A percentile compares a stretch with the other conserved stretches of the same genome.
Conservation (phyloP, 2,888 invertebrate genomes). For the Philaethria dido region DNA sequence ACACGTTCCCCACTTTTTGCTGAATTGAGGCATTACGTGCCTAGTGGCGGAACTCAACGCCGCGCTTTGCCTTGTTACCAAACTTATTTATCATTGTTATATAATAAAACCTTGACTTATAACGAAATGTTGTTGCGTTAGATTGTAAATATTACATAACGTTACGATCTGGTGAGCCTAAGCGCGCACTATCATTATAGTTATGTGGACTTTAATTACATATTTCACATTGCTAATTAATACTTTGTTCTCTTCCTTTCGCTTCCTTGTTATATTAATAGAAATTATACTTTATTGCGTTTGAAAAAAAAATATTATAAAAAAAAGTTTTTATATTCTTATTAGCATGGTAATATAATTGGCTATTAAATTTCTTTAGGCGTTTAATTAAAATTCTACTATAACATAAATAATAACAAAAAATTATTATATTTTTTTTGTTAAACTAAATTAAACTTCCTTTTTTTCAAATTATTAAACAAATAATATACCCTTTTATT, state of each 20-base stretch:
- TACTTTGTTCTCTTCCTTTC: not conserved
- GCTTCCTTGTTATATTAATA: not conserved
- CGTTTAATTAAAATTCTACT: not conserved
- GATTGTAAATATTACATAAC: constrained; percentile 16
- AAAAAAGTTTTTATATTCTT: no score
- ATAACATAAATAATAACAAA: no score
- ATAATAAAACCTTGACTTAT: constrained; percentile 18
- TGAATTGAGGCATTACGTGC: no score
- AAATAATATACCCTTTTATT: not conserved
- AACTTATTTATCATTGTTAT: not conserved
- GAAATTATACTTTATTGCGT: not conserved
- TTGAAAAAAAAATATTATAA: not conserved
- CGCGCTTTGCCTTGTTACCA: no score
- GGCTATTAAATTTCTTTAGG: not conserved
- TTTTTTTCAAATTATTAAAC: not conserved
- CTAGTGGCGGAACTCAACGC: no score
- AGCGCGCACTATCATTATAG: not conserved
- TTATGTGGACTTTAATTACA: constrained; percentile 6
- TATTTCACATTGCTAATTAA: constrained; percentile 8
- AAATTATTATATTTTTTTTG: no score
- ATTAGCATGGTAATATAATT: not conserved
- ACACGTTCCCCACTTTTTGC: no score
- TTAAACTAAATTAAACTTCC: not conserved
- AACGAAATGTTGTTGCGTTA: constrained; percentile 14
- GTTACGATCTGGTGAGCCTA: constrained; percentile 5